Evolutionary conservation across 1,140 invertebrate species (phyloP).

Genomic region (Aphelinus certus): DNA sequence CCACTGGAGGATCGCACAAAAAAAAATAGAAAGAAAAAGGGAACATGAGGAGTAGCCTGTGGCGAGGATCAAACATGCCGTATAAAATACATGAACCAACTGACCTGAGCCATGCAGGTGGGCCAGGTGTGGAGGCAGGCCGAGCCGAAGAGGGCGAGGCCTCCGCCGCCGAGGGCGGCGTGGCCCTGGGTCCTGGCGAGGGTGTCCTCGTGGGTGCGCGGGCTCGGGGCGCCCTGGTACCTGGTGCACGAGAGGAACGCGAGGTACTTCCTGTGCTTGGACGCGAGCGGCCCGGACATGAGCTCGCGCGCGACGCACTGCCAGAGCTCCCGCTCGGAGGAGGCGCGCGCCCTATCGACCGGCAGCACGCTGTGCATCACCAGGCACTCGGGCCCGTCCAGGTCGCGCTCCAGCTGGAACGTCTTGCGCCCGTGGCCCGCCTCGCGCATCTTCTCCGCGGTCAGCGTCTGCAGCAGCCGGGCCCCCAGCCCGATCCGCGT

Average conservation of each 20-base stretch:
- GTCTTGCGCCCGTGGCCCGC: conserved; percentile 82
- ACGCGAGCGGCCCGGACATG: conserved; percentile 73
- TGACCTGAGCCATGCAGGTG: conserved; percentile 74
- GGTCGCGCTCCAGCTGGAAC: conserved; percentile 79
- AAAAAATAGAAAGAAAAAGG: neutral
- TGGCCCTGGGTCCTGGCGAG: conserved; percentile 81
- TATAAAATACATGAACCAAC: neutral
- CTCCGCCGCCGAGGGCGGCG: conserved; percentile 88
- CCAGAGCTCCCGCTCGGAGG: conserved; percentile 86
- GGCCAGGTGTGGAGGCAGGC: conserved; percentile 94
- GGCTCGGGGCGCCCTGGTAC: conserved; percentile 73
- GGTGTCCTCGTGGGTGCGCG: conserved; percentile 76
- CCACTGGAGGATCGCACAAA: neutral
- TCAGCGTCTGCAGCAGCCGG: conserved; percentile 85
- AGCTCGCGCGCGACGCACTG: conserved; percentile 83
- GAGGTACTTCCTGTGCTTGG: conserved; percentile 82
- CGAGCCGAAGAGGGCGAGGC: conserved; percentile 89
- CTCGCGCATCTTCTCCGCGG: conserved; percentile 88
- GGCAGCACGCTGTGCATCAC: conserved; percentile 78
- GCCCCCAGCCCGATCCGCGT: conserved; percentile 80
- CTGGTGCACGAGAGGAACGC: conserved; percentile 89
- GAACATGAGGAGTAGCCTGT: neutral
- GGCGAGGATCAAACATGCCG: no score
- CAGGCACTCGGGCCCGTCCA: conserved; percentile 71
- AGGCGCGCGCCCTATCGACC: conserved; percentile 75